These are phyloP conservation scores for Nomia melanderi DNA, from an alignment of 1,140 invertebrate genomes.

Conservation along the genomic window DNA sequence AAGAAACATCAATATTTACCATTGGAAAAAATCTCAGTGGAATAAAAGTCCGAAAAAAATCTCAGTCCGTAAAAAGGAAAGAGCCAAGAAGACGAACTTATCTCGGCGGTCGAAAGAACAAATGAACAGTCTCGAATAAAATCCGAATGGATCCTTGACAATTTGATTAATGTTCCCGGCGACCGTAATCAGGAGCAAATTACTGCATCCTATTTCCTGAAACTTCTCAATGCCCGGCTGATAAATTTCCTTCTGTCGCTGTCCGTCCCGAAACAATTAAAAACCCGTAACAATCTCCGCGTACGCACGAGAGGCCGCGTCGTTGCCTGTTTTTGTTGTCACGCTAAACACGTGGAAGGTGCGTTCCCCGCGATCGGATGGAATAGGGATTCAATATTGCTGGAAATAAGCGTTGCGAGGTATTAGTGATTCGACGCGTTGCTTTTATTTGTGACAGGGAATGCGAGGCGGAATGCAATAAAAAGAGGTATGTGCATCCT, in stretches of 20 bases:
- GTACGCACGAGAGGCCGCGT: neutral
- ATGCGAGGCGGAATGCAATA: constrained; percentile 39
- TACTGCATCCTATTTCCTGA: neutral
- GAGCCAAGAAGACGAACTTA: too few relatives aligned
- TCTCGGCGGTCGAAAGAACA: too few relatives aligned
- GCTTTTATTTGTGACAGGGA: constrained; percentile 4
- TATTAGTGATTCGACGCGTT: neutral
- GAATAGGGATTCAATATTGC: neutral
- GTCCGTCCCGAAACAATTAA: neutral
- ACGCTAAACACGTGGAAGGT: neutral
- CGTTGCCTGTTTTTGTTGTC: neutral
- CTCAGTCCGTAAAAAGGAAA: too few relatives aligned
- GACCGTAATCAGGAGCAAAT: too few relatives aligned
- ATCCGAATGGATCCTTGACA: too few relatives aligned
- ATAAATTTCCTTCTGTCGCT: neutral
- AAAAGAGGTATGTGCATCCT: constrained; percentile 55
- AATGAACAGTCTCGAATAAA: too few relatives aligned
- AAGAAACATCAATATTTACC: too few relatives aligned
- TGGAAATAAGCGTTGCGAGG: neutral
- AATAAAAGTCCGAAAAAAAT: too few relatives aligned
- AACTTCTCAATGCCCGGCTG: too few relatives aligned
- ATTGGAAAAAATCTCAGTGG: too few relatives aligned
- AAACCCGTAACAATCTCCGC: neutral
- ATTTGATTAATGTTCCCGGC: too few relatives aligned
- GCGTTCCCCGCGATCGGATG: neutral